Base-by-base conservation (phyloP, 2,113 vertebrate species). In the Halichoerus grypus region DNA sequence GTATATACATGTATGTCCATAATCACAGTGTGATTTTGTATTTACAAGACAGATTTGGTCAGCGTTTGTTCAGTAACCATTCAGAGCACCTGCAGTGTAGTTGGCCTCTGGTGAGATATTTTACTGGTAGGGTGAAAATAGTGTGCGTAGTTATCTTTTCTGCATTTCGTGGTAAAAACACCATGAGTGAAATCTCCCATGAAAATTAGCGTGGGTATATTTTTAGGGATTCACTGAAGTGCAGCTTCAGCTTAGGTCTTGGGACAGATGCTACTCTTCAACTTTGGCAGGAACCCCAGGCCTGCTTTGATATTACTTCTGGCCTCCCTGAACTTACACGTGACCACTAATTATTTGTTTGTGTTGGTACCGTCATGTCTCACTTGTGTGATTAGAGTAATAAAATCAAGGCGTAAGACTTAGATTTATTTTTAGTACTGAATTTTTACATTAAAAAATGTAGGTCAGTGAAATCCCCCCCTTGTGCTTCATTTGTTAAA, bases 371-470 rank as follows among this genome's bases (percentile, higher is more conserved):
- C 46, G 0, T 46, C 13, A 9, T 65, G 7, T 28, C 39, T 57
- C 49, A 57, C 59, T 63, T 53, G 28, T 77, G 24, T 87, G 16
- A 61, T 51, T 21, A 55, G 4, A 86, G 49, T 71, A 33, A n/a
- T 57, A 24, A 74, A 89, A 81, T 55, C 11, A 36, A 51, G n/a
- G 49, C 3, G 2, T 72, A 28, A 33, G 33, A 5, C 39, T 77
- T 46, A 42, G n/a, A 22, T 83, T 57, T n/a, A 14, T 42, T 95
- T 79, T 84, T 93, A 53, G 15, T 69, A n/a, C 55, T 76, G 39
- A 39, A 69, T 72, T 79, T 94, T n/a, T 83, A 74, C 42, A 55
- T 91, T 87, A 46, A 80, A 72, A 53, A 82, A 69, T 36, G 18
- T 13, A 74, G 13, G 36, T 83, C 59, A 61, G 42, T 83, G 65